Evolutionary conservation across 92 coral and sea anemone genomes (phyloP).

Genomic region (Palythoa caribaeorum): DNA sequence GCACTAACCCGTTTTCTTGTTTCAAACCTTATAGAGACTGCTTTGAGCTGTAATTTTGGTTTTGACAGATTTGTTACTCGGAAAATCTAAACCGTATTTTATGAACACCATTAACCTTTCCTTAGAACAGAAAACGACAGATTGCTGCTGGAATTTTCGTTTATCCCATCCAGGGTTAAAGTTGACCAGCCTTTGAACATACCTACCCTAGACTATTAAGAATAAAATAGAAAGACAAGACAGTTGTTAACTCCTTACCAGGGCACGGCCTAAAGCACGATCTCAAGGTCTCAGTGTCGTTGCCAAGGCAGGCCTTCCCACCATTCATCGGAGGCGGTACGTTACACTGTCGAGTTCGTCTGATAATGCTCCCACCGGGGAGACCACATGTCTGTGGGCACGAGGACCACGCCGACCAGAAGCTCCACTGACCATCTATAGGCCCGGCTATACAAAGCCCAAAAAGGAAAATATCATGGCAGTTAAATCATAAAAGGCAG

Average conservation of each 20-base stretch:
- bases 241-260: slow-evolving; percentile 52
- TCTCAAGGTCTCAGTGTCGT: slow-evolving; percentile 76
- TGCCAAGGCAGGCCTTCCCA: slow-evolving; percentile 86
- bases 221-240: not conserved
- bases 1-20: too few species aligned
- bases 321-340: slow-evolving; percentile 93
- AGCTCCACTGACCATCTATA: slow-evolving; percentile 89
- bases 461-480: not conserved
- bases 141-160: too few species aligned
- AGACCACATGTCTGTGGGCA: slow-evolving; percentile 91
- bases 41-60: too few species aligned
- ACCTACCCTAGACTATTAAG: too few species aligned
- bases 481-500: not conserved
- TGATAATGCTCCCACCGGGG: slow-evolving; percentile 75
- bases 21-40: too few species aligned
- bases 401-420: slow-evolving; percentile 83
- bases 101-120: too few species aligned
- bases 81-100: too few species aligned
- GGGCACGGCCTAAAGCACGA: slow-evolving; percentile 91
- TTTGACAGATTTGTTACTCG: too few species aligned
- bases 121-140: too few species aligned
- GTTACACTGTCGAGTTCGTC: slow-evolving; percentile 83
- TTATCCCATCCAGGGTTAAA: too few species aligned
- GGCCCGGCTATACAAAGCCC: slow-evolving; percentile 78
- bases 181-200: too few species aligned